Evolutionary conservation across 1,140 invertebrate species (phyloP), one percentile per base, ranked within the genome.

Genomic region (Pseudomyrmex concolor): DNA sequence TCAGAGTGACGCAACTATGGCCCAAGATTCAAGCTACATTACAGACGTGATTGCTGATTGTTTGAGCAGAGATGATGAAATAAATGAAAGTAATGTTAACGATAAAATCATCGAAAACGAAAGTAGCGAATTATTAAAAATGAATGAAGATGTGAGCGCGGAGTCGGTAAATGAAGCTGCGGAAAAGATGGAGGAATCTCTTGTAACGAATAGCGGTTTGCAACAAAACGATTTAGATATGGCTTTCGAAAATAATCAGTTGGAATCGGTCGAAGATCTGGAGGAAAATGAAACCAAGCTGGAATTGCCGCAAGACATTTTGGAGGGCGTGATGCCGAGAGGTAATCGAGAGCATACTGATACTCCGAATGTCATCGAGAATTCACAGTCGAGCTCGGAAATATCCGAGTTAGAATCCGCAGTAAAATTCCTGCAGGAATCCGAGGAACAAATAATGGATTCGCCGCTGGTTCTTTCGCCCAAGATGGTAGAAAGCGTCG

Each of bases 351-450:
- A 60, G 25, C 25, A 19, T 19, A 60, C 50, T 12, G 84, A 88
- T 1, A 82, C 71, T 2, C 50, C 78, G 12, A 45, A 60, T 17
- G 72, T 60, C 4, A 77, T 85, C 5, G 89, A 90, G 55, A 83
- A 73, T 17, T 86, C 84, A 7, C 78, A 87, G 12, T 83, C 88
- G 1, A 91, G 80, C n/a, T 86, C 88, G 54, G 90, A 92, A 63
- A 92, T 92, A 64, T 92, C 91, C 12, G 93, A 94, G 71, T 80
- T 94, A 4, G 93, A 94, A 78, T 92, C 90, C 7, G 92, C 94
- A 17, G 93, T 94, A 3, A 94, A 94, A 77, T 94, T 93, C 76
- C 86, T 94, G 43, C 92, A 94, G 81, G 93, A 94, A 64, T 92
- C 93, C 2, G 91, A 93, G 72, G 91, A 93, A 72, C 90, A 94